Evolutionary conservation across 2,888 invertebrate species (phyloP).

Genomic region (Parasteatoda lunata): DNA sequence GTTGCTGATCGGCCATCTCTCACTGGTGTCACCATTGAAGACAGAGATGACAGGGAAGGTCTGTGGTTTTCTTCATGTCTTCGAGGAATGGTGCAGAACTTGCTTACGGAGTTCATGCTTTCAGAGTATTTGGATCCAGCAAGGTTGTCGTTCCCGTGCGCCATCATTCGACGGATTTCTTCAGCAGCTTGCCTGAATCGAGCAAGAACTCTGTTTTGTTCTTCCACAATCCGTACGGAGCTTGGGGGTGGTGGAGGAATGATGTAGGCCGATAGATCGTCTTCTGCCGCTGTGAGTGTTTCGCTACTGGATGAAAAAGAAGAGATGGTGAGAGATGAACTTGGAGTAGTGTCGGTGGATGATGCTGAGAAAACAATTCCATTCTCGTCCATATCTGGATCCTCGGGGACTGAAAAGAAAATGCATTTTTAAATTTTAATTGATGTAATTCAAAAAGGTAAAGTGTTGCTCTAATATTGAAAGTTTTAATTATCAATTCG

Average conservation of each 20-base stretch:
- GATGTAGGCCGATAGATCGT: conserved; percentile 88
- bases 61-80: conserved; percentile 52
- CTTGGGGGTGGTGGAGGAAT: conserved; percentile 86
- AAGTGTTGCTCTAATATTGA: no score
- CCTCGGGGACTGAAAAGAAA: not conserved
- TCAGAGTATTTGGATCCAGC: conserved; percentile 48
- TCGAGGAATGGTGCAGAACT: conserved; percentile 65
- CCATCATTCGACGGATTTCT: conserved; percentile 70
- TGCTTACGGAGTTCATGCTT: conserved; percentile 61
- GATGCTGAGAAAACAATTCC: conserved; percentile 55
- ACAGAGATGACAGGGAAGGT: conserved; percentile 40
- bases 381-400: conserved; percentile 32
- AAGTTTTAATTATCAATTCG: no score
- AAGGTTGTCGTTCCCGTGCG: conserved; percentile 50
- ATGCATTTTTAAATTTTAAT: not conserved
- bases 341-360: not conserved
- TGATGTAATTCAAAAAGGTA: no score
- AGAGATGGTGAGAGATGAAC: not conserved
- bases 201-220: conserved; percentile 70
- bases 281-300: conserved; percentile 72
- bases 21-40: conserved; percentile 59
- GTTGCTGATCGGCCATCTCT: conserved; percentile 20
- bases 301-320: not conserved
- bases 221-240: conserved; percentile 64
- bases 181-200: conserved; percentile 71